These are phyloP conservation scores for Laticauda colubrina DNA, from an alignment of 2,113 vertebrate species.

Conservation along the genomic window DNA sequence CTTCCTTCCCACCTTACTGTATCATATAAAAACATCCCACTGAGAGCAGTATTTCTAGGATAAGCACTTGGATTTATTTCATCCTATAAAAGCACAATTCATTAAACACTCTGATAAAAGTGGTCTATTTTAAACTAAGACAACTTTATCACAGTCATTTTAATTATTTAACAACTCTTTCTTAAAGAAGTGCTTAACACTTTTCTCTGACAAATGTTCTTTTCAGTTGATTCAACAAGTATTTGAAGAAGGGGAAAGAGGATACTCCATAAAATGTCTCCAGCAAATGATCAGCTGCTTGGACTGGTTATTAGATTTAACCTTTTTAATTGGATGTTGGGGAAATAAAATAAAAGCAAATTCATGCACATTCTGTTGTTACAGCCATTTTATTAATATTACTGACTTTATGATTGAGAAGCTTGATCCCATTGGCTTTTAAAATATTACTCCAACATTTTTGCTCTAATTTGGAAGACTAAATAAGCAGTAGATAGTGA, in stretches of 20 bases:
- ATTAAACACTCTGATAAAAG: constrained; percentile 81
- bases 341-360: not conserved
- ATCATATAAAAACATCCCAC: constrained; percentile 54
- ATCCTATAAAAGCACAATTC: constrained; percentile 81
- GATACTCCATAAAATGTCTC: constrained; percentile 60
- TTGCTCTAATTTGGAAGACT: not conserved
- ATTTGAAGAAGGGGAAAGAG: constrained; percentile 73
- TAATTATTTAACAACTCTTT: constrained; percentile 81
- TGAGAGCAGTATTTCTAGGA: constrained; percentile 69
- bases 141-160: constrained; percentile 81
- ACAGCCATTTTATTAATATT: not conserved
- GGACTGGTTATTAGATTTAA: constrained; percentile 38
- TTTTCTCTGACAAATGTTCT: constrained; percentile 76
- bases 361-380: not conserved
- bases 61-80: constrained; percentile 75
- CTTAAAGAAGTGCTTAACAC: constrained; percentile 78
- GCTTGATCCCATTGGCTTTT: not conserved
- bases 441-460: not conserved
- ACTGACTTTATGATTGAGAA: not conserved
- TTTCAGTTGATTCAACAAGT: constrained; percentile 67
- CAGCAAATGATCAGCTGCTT: constrained; percentile 49
- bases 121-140: constrained; percentile 79
- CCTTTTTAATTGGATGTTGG: not conserved
- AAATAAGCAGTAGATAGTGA: not conserved
- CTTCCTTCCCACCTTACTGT: constrained; percentile 38